phyloP scores from a whole-genome alignment of 2,797 vertebrate species.

The Hippoglossus hippoglossus region DNA sequence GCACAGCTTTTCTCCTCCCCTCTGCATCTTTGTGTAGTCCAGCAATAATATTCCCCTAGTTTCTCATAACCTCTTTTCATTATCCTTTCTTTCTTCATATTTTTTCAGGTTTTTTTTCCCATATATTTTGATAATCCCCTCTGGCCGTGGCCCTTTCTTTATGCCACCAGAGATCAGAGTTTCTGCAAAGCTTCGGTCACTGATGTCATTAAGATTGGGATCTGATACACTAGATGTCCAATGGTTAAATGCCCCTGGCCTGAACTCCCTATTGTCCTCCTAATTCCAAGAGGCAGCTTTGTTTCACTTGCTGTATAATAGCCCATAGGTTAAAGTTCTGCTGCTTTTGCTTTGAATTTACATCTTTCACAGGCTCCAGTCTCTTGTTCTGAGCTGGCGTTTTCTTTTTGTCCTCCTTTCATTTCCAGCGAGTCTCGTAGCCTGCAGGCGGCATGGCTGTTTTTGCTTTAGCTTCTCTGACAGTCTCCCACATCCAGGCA shows the following conservation, averaged over 20 bases:
- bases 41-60: slow-evolving; percentile 70
- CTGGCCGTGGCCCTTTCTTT: slow-evolving; percentile 69
- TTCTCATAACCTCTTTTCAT: slow-evolving; percentile 75
- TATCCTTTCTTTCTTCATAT: slow-evolving; percentile 64
- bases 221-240: slow-evolving; percentile 82
- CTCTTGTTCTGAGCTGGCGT: slow-evolving; percentile 71
- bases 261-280: slow-evolving; percentile 76
- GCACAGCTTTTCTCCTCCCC: slow-evolving; percentile 76
- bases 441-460: slow-evolving; percentile 70
- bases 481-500: slow-evolving; percentile 75
- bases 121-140: slow-evolving; percentile 72
- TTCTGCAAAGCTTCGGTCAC: slow-evolving; percentile 77
- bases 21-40: slow-evolving; percentile 66
- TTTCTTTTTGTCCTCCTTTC: slow-evolving; percentile 60
- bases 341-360: slow-evolving; percentile 84
- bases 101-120: slow-evolving; percentile 44
- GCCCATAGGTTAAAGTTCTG: slow-evolving; percentile 82
- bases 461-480: slow-evolving; percentile 68
- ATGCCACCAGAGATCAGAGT: slow-evolving; percentile 82
- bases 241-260: slow-evolving; percentile 81
- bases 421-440: slow-evolving; percentile 54
- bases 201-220: slow-evolving; percentile 84
- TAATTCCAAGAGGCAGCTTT: slow-evolving; percentile 83
- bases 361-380: slow-evolving; percentile 75
- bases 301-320: slow-evolving; percentile 82